Percentiles rank a stretch among this genome's conserved stretches.
phyloP scores from a whole-genome alignment of 2,797 vertebrate species.

The Tachyglossus aculeatus region DNA sequence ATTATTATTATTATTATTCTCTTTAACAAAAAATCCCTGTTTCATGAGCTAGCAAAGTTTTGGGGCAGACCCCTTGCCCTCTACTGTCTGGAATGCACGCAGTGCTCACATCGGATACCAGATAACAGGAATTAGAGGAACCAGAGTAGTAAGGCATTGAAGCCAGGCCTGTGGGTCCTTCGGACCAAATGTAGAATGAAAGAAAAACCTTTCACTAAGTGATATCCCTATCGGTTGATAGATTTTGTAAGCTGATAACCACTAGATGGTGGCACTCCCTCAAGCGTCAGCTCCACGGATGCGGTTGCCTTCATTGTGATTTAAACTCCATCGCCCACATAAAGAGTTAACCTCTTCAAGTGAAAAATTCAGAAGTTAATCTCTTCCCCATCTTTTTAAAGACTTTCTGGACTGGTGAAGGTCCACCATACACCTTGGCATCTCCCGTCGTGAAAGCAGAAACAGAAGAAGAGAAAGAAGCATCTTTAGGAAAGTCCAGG shows the following conservation, averaged over 20 bases:
- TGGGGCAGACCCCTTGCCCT: background rate
- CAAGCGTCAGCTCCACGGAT: background rate
- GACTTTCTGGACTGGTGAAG: background rate
- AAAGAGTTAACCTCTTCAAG: background rate
- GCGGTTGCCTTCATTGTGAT: background rate
- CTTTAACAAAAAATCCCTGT: no score
- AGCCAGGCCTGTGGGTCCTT: background rate
- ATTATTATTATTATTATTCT: no score
- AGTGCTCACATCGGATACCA: background rate
- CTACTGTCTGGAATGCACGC: background rate
- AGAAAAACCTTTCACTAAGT: background rate
- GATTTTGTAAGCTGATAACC: background rate
- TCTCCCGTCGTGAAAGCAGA: background rate
- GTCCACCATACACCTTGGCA: background rate
- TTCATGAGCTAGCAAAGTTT: background rate
- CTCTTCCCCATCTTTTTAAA: background rate
- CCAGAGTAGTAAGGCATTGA: background rate
- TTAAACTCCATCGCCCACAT: background rate
- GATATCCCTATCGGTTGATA: background rate
- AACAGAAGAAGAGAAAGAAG: background rate
- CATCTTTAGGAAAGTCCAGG: background rate
- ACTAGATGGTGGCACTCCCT: constrained; percentile 6
- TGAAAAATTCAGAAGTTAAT: background rate
- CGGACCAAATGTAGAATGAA: background rate
- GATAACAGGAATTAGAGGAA: background rate